A percentile compares a stretch with the other conserved stretches of the same genome.
Conservation (phyloP, 2,888 invertebrate genomes). For the Drosophila antonietae region DNA sequence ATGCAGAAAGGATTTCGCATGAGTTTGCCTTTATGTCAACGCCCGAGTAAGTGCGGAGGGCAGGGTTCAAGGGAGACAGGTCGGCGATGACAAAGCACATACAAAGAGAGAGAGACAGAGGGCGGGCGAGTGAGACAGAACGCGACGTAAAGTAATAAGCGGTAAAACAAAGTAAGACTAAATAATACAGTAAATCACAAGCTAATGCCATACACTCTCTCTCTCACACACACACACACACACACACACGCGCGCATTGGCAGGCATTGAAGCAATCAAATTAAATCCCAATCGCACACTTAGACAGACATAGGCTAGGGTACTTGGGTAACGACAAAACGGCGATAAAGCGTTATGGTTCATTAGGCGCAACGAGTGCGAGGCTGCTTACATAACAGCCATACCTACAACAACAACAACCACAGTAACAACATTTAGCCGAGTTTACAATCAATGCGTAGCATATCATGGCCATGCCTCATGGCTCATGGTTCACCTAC, state of each 20-base stretch:
- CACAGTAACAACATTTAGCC: constrained; percentile 45
- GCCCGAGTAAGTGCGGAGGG: constrained; percentile 37
- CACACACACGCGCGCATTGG: constrained; percentile 35
- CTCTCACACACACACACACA: not conserved
- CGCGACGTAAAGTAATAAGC: constrained; percentile 73
- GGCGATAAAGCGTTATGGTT: constrained; percentile 80
- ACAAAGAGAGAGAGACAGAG: not conserved
- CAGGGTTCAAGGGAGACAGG: not conserved
- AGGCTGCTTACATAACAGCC: constrained; percentile 34
- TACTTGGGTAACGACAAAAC: constrained; percentile 62
- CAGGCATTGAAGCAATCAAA: constrained; percentile 78
- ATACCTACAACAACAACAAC: constrained; percentile 17
- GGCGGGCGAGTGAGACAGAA: constrained; percentile 3
- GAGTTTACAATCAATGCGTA: constrained; percentile 62
- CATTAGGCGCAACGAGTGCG: constrained; percentile 74
- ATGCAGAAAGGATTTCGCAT: constrained; percentile 77
- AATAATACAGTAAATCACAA: constrained; percentile 80
- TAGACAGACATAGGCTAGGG: constrained; percentile 51
- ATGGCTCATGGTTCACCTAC: constrained; percentile 53
- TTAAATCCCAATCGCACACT: constrained; percentile 81
- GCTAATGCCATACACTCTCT: constrained; percentile 64
- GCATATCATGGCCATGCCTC: constrained; percentile 60
- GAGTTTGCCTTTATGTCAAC: constrained; percentile 70
- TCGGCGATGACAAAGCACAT: constrained; percentile 23
- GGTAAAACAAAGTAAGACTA: constrained; percentile 78